A percentile compares a stretch with the other conserved stretches of the same genome.
phyloP scores from a whole-genome alignment of 2,113 vertebrate genomes.

The Sialia sialis region DNA sequence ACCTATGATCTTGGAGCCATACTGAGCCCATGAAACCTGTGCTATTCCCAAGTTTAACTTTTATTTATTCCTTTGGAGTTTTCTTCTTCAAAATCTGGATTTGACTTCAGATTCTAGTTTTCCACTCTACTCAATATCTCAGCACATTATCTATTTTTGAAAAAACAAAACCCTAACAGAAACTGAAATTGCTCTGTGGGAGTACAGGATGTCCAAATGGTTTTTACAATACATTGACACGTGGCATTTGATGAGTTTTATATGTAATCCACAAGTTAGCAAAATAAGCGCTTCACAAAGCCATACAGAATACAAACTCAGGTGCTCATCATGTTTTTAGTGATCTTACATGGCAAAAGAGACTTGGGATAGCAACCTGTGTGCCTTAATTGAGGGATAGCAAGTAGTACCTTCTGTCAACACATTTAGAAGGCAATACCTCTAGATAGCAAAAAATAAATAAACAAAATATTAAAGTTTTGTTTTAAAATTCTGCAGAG shows the following conservation, averaged over 20 bases:
- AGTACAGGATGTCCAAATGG: neutral
- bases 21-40: neutral
- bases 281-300: neutral
- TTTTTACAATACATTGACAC: neutral
- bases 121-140: neutral
- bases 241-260: neutral
- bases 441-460: neutral
- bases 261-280: neutral
- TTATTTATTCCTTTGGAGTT: neutral
- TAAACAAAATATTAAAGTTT: neutral
- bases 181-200: neutral
- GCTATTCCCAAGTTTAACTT: neutral
- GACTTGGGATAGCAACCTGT: neutral
- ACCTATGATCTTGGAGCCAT: neutral
- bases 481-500: neutral
- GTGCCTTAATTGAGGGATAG: neutral
- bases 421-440: neutral
- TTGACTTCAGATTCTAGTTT: conserved; percentile 6
- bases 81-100: neutral
- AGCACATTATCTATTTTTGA: neutral
- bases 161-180: neutral
- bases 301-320: neutral
- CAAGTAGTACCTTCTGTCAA: neutral
- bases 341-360: neutral
- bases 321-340: neutral